A percentile compares a stretch with the other conserved stretches of the same genome.
These are phyloP conservation scores for Anableps anableps DNA, from an alignment of 2,797 vertebrate species.

Conservation along the genomic window DNA sequence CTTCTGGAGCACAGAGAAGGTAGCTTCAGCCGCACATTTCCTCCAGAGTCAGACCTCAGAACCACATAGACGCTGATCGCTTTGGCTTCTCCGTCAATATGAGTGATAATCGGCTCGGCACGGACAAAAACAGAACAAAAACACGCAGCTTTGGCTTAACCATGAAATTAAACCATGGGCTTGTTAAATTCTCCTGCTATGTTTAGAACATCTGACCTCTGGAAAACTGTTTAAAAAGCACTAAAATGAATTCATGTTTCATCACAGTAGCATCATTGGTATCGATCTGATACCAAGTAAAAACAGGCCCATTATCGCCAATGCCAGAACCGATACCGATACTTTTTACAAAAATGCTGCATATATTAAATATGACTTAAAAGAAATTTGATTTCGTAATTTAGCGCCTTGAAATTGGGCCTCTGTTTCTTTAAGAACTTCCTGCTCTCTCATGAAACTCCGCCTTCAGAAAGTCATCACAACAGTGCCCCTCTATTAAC, in stretches of 20 bases:
- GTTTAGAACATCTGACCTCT: background rate
- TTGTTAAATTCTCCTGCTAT: background rate
- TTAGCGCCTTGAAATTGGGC: too few relatives aligned
- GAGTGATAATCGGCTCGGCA: constrained; percentile 23
- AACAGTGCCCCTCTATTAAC: too few relatives aligned
- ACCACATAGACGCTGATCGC: constrained; percentile 25
- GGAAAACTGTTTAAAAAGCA: background rate
- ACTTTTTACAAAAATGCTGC: too few relatives aligned
- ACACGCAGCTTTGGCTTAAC: background rate
- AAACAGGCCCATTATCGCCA: too few relatives aligned
- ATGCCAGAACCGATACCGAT: too few relatives aligned
- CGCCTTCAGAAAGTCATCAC: too few relatives aligned
- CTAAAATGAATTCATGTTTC: background rate
- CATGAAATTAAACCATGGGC: background rate
- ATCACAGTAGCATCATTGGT: background rate
- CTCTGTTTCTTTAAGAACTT: too few relatives aligned
- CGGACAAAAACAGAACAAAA: constrained; percentile 7
- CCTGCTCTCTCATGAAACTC: too few relatives aligned
- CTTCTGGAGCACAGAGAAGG: constrained; percentile 45
- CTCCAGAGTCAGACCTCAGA: constrained; percentile 21
- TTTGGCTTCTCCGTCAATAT: constrained; percentile 27
- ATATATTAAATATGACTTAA: too few relatives aligned
- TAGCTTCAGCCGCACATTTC: constrained; percentile 20
- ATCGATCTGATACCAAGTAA: too few relatives aligned
- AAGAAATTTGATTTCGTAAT: too few relatives aligned